Conservation (phyloP, 2,797 vertebrate species). For the Peromyscus aztecus region DNA sequence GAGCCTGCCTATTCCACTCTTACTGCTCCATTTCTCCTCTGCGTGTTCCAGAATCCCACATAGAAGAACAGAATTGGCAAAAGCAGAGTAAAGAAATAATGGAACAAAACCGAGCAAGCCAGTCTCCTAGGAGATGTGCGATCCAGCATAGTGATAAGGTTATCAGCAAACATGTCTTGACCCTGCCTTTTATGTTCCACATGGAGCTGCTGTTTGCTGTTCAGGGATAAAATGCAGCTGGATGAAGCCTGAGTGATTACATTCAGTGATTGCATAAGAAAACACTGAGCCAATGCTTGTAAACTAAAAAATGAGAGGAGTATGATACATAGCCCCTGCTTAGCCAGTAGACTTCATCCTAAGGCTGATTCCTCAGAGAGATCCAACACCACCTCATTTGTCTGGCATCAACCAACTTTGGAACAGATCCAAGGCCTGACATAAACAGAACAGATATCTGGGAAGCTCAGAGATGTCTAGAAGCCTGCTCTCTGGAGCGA, state of each 20-base stretch:
- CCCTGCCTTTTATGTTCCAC: conserved; percentile 55
- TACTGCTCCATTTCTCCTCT: not conserved
- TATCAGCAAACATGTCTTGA: conserved; percentile 63
- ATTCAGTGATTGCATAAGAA: conserved; percentile 65
- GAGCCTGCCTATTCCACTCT: not conserved
- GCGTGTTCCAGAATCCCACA: not conserved
- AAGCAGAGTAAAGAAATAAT: conserved; percentile 5
- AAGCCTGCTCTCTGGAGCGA: not conserved
- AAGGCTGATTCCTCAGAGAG: conserved; percentile 51
- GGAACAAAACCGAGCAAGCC: not conserved
- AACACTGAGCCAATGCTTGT: conserved; percentile 32
- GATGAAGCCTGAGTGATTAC: conserved; percentile 1
- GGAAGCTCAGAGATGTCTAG: conserved; percentile 48
- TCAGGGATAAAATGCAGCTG: conserved; percentile 58
- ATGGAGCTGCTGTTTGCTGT: conserved; percentile 74
- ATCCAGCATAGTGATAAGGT: conserved; percentile 46
- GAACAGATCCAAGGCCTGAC: conserved; percentile 37
- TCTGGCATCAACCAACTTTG: conserved; percentile 42
- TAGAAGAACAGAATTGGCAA: not conserved
- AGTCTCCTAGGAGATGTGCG: not conserved
- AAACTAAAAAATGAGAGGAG: not conserved
- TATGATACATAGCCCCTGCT: not conserved
- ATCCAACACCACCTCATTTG: conserved; percentile 60
- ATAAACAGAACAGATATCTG: conserved; percentile 68
- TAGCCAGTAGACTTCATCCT: conserved; percentile 35